A percentile compares a stretch with the other conserved stretches of the same genome.
Evolutionary conservation across 2,888 invertebrate genomes (phyloP).

Genomic region (Crocallis elinguaria): DNA sequence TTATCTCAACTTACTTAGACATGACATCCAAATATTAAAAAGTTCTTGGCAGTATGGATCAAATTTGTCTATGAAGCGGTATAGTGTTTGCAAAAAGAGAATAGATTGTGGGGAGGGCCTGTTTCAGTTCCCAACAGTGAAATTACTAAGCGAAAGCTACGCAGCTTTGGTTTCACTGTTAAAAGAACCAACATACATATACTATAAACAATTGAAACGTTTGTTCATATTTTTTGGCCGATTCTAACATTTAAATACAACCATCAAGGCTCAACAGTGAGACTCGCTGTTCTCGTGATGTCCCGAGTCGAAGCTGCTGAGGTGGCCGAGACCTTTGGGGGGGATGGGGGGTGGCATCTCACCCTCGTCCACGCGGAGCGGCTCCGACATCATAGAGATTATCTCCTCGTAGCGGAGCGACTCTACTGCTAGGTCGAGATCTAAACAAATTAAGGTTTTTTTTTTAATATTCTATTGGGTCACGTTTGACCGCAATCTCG

Average conservation of each 20-base stretch:
- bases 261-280: constrained; percentile 56
- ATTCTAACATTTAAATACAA: not conserved
- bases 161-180: too few species aligned
- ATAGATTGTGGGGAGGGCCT: too few species aligned
- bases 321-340: constrained; percentile 75
- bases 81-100: not conserved
- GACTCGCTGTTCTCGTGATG: constrained; percentile 78
- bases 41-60: not conserved
- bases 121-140: too few species aligned
- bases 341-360: constrained; percentile 79
- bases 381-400: constrained; percentile 78
- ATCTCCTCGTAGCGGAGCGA: constrained; percentile 78
- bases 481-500: too few species aligned
- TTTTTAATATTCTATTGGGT: too few species aligned
- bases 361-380: constrained; percentile 69
- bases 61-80: not conserved
- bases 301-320: constrained; percentile 78
- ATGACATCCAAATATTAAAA: too few species aligned
- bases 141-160: too few species aligned
- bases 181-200: too few species aligned
- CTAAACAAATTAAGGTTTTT: too few species aligned
- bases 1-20: too few species aligned
- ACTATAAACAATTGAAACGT: not conserved
- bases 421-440: constrained; percentile 73
- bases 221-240: not conserved